Evolutionary conservation across 2,113 vertebrate species (phyloP).

Genomic region (Hypomesus transpacificus): DNA sequence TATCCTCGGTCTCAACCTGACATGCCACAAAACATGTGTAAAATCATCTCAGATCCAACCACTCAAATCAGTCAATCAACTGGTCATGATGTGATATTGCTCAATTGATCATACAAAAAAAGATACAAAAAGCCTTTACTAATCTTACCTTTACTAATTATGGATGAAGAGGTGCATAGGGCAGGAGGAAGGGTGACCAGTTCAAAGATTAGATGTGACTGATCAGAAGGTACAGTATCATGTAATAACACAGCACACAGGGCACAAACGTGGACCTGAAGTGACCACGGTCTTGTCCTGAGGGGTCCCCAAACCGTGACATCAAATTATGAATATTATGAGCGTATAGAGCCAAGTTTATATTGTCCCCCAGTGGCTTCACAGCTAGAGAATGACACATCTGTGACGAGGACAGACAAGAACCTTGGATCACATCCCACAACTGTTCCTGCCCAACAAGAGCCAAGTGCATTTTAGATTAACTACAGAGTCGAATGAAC

Average conservation of each 20-base stretch:
- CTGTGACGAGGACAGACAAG: constrained; percentile 28
- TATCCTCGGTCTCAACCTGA: constrained; percentile 9
- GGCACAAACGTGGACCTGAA: background rate
- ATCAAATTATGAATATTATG: constrained; percentile 15
- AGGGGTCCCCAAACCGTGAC: constrained; percentile 4
- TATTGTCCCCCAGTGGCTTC: constrained; percentile 30
- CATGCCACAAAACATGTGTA: background rate
- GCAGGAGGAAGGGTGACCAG: no score
- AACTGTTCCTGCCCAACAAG: constrained; percentile 12
- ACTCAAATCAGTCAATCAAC: background rate
- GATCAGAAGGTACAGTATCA: background rate
- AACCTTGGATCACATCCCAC: constrained; percentile 16
- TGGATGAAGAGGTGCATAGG: no score
- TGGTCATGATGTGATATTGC: background rate
- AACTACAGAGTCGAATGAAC: constrained; percentile 36
- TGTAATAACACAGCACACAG: background rate
- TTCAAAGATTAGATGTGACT: no score
- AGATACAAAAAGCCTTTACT: background rate
- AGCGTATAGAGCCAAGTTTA: constrained; percentile 24
- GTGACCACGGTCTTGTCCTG: background rate
- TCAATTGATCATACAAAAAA: background rate
- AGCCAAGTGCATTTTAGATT: constrained; percentile 36
- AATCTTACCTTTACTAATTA: no score
- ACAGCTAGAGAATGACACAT: constrained; percentile 18
- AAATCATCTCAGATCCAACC: no score